A percentile compares a stretch with the other conserved stretches of the same genome.
Conservation (phyloP, 2,113 vertebrate species). For the Pipa parva region DNA sequence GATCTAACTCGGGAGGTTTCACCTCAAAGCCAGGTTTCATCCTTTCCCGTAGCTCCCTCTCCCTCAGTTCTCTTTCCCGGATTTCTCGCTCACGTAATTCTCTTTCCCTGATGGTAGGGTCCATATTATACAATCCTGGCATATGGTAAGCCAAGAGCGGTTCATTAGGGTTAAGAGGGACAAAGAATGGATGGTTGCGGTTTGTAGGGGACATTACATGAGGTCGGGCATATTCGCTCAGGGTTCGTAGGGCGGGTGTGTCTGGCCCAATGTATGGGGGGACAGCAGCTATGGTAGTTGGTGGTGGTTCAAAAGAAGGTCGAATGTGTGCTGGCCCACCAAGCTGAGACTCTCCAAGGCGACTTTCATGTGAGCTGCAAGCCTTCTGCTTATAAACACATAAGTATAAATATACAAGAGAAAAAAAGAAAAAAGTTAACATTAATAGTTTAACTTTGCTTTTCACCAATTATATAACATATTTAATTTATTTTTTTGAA, state of each 20-base stretch:
- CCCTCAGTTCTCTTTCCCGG: constrained; percentile 85
- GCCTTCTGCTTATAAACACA: constrained; percentile 72
- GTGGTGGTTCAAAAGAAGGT: constrained; percentile 80
- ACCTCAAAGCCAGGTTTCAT: constrained; percentile 98
- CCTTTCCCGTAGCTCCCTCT: constrained; percentile 87
- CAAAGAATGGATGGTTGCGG: constrained; percentile 95
- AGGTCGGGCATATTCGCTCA: constrained; percentile 95
- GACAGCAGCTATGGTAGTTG: constrained; percentile 91
- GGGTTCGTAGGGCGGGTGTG: constrained; percentile 89
- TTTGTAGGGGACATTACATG: constrained; percentile 98
- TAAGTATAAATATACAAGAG: neutral
- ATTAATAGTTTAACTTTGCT: too few relatives aligned
- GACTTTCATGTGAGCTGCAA: constrained; percentile 84
- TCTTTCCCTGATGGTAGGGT: constrained; percentile 86
- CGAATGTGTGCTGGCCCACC: constrained; percentile 81
- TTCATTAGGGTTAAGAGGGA: constrained; percentile 88
- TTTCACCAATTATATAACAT: too few relatives aligned
- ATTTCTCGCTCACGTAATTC: constrained; percentile 89
- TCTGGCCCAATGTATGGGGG: constrained; percentile 95
- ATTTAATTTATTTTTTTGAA: too few relatives aligned
- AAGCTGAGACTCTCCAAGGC: constrained; percentile 82
- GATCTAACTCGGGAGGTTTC: constrained; percentile 91
- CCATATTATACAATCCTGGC: constrained; percentile 90
- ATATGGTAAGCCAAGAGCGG: constrained; percentile 94
- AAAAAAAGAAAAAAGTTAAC: neutral